Conservation (phyloP, 2,888 invertebrate species). For the Thera obeliscata region DNA sequence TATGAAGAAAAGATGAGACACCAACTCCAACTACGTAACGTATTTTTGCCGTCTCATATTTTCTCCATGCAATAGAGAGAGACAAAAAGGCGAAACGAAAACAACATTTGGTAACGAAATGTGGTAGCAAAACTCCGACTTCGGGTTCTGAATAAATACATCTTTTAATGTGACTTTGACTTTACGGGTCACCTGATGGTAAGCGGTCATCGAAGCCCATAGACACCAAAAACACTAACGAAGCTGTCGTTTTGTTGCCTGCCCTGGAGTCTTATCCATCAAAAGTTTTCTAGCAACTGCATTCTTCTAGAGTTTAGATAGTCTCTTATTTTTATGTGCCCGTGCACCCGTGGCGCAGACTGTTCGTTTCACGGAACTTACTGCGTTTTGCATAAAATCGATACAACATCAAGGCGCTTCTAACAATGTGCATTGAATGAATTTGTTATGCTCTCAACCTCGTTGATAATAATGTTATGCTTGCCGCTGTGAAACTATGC, state of each 20-base stretch:
- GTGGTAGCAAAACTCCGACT: too few species aligned
- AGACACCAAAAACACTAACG: too few species aligned
- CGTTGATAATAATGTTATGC: background rate
- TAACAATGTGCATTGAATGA: conserved; percentile 34
- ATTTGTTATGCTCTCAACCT: conserved; percentile 25
- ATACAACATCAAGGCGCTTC: conserved; percentile 58
- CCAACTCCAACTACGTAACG: too few species aligned
- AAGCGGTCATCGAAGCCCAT: too few species aligned
- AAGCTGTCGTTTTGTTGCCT: background rate
- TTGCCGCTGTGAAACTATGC: background rate
- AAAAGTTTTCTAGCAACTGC: conserved; percentile 45
- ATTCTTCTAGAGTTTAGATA: background rate
- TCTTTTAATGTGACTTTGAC: too few species aligned
- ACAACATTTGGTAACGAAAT: too few species aligned
- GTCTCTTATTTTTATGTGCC: conserved; percentile 19
- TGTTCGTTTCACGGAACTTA: conserved; percentile 61
- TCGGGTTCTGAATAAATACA: too few species aligned
- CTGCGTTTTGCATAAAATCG: conserved; percentile 81
- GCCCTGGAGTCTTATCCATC: background rate
- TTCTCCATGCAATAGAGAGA: too few species aligned
- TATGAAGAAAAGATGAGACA: too few species aligned
- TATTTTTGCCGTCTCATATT: too few species aligned
- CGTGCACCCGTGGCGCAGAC: conserved; percentile 55
- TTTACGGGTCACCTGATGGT: too few species aligned
- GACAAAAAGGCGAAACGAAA: too few species aligned